Base-by-base conservation (phyloP, 2,888 invertebrate genomes). In the Miltochrista miniata region DNA sequence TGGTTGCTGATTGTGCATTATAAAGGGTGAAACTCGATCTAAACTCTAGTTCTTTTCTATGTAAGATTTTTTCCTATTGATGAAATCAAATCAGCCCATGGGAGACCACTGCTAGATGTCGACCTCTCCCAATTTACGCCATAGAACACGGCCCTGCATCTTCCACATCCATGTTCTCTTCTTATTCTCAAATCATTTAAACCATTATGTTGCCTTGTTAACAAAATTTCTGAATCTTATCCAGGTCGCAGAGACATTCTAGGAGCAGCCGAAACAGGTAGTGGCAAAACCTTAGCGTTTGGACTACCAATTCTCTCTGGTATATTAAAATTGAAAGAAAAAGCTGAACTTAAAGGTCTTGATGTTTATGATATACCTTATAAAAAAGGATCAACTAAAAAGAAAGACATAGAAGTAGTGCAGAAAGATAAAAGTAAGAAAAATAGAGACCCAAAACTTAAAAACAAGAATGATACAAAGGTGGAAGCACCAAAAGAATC, bases 241-340 rank as follows among this genome's bases (percentile, higher is more conserved):
- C 12, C 68, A 93, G 93, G 95, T 36, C 93, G 95, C 42, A 93
- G 96, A 85, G 99, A 99, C 83, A 96, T 99, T 64, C 86, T 99
- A 1, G 99, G 99, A n/a, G 99, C 99, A 48, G 99, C 99, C 2
- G 98, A 99, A 92, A 99, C 99, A 0, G 99, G 99, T 0, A 99
- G 98, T 85, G 99, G 99, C 0, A 99, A 99, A 92, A 99, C 99
- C 0, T 88, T 99, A 45, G 99, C 99, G 0, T 99, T 99, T 90
- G 98, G 97, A 0, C 96, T 99, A 52, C 99, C 99, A 9, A 95
- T 99, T 37, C 86, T 99, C 51, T 92, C 95, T 47, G 97, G 97
- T 12, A 98, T 99, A 59, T 86, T 98, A 66, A 93, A 95, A 70
- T 75, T 95, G 0, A 94, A 95, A 73, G 87, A 88, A 71, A 87